phyloP scores from a whole-genome alignment of 2,797 vertebrate species.

The Tragopan temminckii region DNA sequence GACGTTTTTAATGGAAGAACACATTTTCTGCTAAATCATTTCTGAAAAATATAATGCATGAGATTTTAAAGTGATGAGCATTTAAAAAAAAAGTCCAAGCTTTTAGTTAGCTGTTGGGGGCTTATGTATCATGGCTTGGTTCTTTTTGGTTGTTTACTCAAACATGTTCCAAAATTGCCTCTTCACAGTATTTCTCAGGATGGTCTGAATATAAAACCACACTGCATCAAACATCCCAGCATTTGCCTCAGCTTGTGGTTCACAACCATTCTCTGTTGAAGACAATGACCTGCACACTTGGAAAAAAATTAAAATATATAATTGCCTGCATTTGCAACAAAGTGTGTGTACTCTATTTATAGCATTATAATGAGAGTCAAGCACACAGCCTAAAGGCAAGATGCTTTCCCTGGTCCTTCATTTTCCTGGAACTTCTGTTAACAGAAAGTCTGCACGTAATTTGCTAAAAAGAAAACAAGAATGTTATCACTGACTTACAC shows the following conservation, averaged over 20 bases:
- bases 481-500: neutral
- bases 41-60: neutral
- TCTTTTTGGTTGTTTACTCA: neutral
- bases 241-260: neutral
- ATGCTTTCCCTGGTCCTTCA: neutral
- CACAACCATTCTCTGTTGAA: neutral
- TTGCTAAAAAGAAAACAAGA: neutral
- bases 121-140: neutral
- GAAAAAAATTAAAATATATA: neutral
- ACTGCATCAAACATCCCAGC: neutral
- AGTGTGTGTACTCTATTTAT: neutral
- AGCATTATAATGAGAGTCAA: neutral
- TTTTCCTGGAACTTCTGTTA: slow-evolving; percentile 5
- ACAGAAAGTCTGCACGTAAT: neutral
- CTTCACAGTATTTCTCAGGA: neutral
- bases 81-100: neutral
- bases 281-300: accelerated
- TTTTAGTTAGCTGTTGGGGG: neutral
- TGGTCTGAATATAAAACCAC: neutral
- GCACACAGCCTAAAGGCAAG: neutral
- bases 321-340: neutral
- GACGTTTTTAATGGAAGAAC: neutral
- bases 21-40: neutral
- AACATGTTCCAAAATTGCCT: neutral
- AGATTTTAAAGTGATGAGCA: neutral